Conservation (phyloP, 2,888 invertebrate species). For the Drosophila fulvimacula region DNA sequence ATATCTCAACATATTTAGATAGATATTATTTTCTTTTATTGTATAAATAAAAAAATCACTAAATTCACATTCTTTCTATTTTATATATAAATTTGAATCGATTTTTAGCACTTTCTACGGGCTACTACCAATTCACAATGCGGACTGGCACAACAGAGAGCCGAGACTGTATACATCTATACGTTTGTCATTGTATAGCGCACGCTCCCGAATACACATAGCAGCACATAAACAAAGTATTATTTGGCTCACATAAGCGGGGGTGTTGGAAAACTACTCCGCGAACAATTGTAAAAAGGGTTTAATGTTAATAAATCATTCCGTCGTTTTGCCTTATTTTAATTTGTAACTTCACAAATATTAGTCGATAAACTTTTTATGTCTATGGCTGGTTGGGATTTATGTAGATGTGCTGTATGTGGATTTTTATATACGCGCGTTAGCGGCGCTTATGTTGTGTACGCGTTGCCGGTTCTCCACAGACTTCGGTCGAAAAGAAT, state of each 20-base stretch:
- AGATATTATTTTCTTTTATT: neutral
- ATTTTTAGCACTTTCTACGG: constrained; percentile 2
- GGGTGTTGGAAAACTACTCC: neutral
- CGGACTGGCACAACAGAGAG: neutral
- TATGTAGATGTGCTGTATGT: constrained; percentile 1
- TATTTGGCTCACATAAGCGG: neutral
- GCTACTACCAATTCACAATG: neutral
- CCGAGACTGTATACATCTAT: constrained; percentile 4
- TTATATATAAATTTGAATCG: neutral
- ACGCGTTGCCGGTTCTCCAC: constrained; percentile 73
- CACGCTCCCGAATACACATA: constrained; percentile 28
- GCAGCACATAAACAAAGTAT: constrained; percentile 17
- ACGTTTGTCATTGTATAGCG: constrained; percentile 20
- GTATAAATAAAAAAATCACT: neutral
- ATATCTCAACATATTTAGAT: neutral
- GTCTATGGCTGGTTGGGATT: constrained; percentile 25
- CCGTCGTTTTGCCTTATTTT: constrained; percentile 14
- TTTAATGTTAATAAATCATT: neutral
- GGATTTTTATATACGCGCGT: neutral
- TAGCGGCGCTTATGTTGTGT: constrained; percentile 31
- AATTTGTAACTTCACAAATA: constrained; percentile 24
- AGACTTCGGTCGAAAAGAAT: constrained; percentile 60
- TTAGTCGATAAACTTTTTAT: constrained; percentile 19
- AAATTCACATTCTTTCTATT: neutral
- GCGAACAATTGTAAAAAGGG: neutral